Base-by-base conservation (phyloP, 2,888 invertebrate species). In the Pristionchus fissidentatus region DNA sequence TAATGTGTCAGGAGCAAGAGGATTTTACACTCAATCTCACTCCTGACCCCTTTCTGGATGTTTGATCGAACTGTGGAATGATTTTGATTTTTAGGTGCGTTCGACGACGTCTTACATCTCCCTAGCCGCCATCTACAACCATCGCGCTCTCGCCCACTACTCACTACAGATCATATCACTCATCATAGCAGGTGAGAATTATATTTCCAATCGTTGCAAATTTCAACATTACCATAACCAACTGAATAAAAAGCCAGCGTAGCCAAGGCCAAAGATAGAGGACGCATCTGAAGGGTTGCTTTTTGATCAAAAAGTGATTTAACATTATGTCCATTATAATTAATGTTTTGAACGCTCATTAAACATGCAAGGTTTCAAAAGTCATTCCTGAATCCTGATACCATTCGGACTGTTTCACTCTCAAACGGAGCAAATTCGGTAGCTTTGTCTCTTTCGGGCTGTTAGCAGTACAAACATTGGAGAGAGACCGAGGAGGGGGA, bases 31-130 rank as follows among this genome's bases (percentile, higher is more conserved):
- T 46, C 46, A 46, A 15, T 46, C 8, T 10, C 46, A 46, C 46
- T 10, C 46, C 46, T 10, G 55, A 55, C 55, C 4, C 22, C 55
- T 8, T 13, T n/a, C n/a, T 55, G 19, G 49, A 10, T 19, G 49
- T 13, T 13, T 19, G 49, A 49, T 19, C 10, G 19, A 19, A 13
- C 19, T 49, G 13, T 49, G 41, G 10, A 3, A 0, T 29, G 73
- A 38, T 10, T 0, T 3, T 8, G 8, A 35, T 57, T n/a, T 52
- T 1, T 29, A 81, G 80, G 80, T 81, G 19, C 80, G 80, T 26
- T 97, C 96, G 92, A 95, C 97, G 94, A 96, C 97, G 60, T 95
- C 96, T 80, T 97, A 97, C 93, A 94, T 97, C 80, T 97, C 97
- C 0, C 93, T 97, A 87, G 97, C 97, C 22, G 97, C 97, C 82